A percentile compares a stretch with the other conserved stretches of the same genome.
These are phyloP conservation scores for Distichodus sexfasciatus DNA, from an alignment of 2,797 vertebrate species.

Conservation along the genomic window DNA sequence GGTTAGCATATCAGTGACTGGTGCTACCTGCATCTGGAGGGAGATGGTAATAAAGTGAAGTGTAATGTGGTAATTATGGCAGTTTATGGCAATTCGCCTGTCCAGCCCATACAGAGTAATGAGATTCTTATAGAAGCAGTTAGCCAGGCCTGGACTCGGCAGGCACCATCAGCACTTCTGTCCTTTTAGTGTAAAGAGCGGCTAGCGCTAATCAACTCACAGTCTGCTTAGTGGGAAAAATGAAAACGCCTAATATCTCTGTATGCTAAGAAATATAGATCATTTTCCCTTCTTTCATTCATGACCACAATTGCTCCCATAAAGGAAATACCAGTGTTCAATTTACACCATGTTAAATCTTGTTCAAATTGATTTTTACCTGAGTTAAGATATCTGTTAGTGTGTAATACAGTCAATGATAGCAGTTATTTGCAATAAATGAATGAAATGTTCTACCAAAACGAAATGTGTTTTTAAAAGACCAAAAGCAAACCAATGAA, in stretches of 20 bases:
- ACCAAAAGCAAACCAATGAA: too few species aligned
- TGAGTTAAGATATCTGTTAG: constrained; percentile 14
- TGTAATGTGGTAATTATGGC: constrained; percentile 87
- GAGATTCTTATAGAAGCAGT: constrained; percentile 62
- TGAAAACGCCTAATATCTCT: constrained; percentile 31
- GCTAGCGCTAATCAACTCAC: constrained; percentile 31
- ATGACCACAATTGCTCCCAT: neutral
- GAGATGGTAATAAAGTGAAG: constrained; percentile 84
- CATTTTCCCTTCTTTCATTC: neutral
- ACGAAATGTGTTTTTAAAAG: too few species aligned
- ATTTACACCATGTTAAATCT: neutral
- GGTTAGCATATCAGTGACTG: constrained; percentile 75
- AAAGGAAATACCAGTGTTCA: neutral
- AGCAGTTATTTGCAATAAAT: constrained; percentile 22
- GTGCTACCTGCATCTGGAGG: constrained; percentile 79
- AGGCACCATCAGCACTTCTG: constrained; percentile 25
- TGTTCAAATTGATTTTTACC: constrained; percentile 14
- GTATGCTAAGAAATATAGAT: constrained; percentile 19
- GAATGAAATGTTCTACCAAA: constrained; percentile 23
- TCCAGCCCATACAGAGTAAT: constrained; percentile 71
- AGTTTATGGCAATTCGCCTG: constrained; percentile 78
- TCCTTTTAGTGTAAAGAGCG: constrained; percentile 36
- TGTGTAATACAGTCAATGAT: constrained; percentile 10
- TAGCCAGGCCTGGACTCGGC: constrained; percentile 30
- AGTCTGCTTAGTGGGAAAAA: neutral